phyloP scores from a whole-genome alignment of 2,113 vertebrate genomes.

The Coreoperca whiteheadi region DNA sequence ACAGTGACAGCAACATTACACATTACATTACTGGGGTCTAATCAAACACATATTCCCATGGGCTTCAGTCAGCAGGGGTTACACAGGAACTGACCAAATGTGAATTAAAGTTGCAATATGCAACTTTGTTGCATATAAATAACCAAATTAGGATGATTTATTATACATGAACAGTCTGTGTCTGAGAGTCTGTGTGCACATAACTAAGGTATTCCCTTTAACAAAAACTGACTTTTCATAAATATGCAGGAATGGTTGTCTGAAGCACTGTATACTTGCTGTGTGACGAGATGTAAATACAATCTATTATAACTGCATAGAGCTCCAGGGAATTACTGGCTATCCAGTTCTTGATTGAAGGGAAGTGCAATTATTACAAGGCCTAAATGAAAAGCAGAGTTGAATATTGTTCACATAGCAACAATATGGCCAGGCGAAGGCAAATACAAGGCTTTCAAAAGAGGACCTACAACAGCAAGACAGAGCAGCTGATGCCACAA shows the following conservation, averaged over 20 bases:
- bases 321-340: background rate
- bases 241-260: background rate
- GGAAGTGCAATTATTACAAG: background rate
- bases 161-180: background rate
- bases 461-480: background rate
- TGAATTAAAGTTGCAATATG: background rate
- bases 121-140: conserved; percentile 7
- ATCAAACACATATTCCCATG: conserved; percentile 5
- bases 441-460: background rate
- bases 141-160: background rate
- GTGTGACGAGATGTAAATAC: background rate
- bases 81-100: background rate
- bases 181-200: background rate
- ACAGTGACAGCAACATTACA: background rate
- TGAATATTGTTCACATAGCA: too few relatives aligned
- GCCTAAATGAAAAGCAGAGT: background rate
- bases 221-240: background rate
- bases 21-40: conserved; percentile 18
- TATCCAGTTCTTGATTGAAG: background rate
- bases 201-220: background rate
- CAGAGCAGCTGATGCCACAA: background rate
- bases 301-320: background rate
- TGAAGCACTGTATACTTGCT: background rate
- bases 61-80: background rate
- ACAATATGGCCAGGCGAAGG: background rate